Evolutionary conservation across 2,888 invertebrate genomes (phyloP).

Genomic region (Apamea anceps): DNA sequence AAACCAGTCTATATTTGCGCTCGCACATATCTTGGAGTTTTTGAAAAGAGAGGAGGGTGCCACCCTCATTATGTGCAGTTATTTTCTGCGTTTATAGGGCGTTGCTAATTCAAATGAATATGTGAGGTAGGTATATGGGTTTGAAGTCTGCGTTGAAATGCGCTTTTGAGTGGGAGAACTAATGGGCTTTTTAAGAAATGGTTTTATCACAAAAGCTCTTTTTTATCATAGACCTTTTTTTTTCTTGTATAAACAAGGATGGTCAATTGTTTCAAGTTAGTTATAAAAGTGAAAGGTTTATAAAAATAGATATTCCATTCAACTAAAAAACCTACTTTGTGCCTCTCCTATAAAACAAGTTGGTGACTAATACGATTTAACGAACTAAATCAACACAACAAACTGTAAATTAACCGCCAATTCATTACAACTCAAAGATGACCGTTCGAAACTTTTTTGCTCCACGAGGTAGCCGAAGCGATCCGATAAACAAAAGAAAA

Average conservation of each 20-base stretch:
- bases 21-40: conserved; percentile 62
- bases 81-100: conserved; percentile 79
- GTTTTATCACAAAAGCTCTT: neutral
- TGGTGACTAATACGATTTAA: conserved; percentile 54
- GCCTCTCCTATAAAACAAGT: conserved; percentile 43
- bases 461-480: conserved; percentile 64
- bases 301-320: conserved; percentile 3
- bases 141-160: conserved; percentile 34
- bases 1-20: conserved; percentile 55
- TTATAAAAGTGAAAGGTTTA: conserved; percentile 29
- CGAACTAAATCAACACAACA: conserved; percentile 55
- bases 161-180: conserved; percentile 14
- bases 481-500: conserved; percentile 85
- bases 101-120: conserved; percentile 76
- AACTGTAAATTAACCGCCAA: conserved; percentile 66
- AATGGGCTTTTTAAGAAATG: conserved; percentile 28
- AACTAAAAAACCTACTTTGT: conserved; percentile 31
- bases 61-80: conserved; percentile 82
- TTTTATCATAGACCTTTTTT: neutral
- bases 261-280: neutral
- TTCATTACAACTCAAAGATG: conserved; percentile 53
- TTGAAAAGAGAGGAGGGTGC: conserved; percentile 73
- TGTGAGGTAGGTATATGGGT: conserved; percentile 34
- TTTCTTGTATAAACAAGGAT: neutral
- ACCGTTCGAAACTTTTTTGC: conserved; percentile 65